Percentiles rank a stretch among this genome's conserved stretches.
These are phyloP conservation scores for Oncorhynchus tshawytscha DNA, from an alignment of 2,113 vertebrate genomes.

Conservation along the genomic window DNA sequence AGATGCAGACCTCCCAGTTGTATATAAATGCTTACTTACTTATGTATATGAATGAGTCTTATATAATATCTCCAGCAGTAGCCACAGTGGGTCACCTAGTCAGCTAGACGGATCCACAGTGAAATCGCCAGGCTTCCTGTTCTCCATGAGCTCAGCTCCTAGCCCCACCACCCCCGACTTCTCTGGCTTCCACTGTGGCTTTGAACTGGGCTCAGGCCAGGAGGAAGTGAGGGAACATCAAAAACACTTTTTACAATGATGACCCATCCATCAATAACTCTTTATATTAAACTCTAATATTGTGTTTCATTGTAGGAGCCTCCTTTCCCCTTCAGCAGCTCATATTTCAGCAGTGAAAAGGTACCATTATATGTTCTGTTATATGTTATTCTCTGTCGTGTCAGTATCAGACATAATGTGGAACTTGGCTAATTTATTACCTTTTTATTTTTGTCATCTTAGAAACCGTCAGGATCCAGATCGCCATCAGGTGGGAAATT, in stretches of 20 bases:
- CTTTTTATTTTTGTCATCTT: slow-evolving; percentile 22
- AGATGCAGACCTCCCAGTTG: too few relatives aligned
- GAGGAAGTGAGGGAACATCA: slow-evolving; percentile 43
- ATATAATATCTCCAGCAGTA: slow-evolving; percentile 46
- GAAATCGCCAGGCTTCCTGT: slow-evolving; percentile 67
- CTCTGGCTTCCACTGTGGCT: slow-evolving; percentile 59
- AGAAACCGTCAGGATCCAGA: slow-evolving; percentile 65
- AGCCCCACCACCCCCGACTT: slow-evolving; percentile 57
- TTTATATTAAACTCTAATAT: slow-evolving; percentile 15
- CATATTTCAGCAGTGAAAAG: slow-evolving; percentile 67
- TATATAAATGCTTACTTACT: too few relatives aligned
- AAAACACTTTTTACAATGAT: neutral
- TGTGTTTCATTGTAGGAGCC: slow-evolving; percentile 60
- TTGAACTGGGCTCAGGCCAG: slow-evolving; percentile 48
- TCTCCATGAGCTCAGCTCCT: slow-evolving; percentile 56
- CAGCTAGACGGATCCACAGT: slow-evolving; percentile 29
- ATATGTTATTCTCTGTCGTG: neutral
- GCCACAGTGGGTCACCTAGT: slow-evolving; percentile 45
- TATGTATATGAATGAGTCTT: neutral
- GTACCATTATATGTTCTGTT: slow-evolving; percentile 39
- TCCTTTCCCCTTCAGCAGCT: slow-evolving; percentile 62
- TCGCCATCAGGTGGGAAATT: slow-evolving; percentile 53
- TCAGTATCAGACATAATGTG: neutral
- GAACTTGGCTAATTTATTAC: neutral
- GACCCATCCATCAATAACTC: neutral